Base-by-base conservation (phyloP, 2,888 invertebrate genomes). In the Serripes groenlandicus region DNA sequence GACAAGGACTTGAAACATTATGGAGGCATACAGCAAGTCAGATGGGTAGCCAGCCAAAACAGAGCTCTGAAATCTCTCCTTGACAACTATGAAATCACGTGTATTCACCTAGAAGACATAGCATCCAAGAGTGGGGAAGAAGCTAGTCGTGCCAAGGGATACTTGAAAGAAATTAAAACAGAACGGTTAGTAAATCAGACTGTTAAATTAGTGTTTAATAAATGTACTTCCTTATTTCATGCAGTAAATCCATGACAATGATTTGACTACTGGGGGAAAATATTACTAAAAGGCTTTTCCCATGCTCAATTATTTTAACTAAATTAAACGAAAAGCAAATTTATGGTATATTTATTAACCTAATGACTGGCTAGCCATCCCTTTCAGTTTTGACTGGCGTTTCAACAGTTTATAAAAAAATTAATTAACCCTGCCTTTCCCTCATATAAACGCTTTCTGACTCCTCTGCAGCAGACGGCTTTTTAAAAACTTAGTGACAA, bases 11-110 rank as follows among this genome's bases (percentile, higher is more conserved):
- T 54, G 11, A 30, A 70, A 28, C 21, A 70, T 30, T 15, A 54
- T 70, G 34, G 70, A 70, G n/a, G 49, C n/a, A 52, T 34, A 23
- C 70, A 70, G 30, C 70, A 70, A 54, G 70, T 70, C 28, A 11
- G 70, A 28, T 54, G 30, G 70, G 32, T 28, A n/a, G 70, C 52
- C 15, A 70, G 70, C 52, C 64, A 64, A 23, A 64, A 34, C n/a
- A 64, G 34, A 30, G 64, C 64, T 18, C 34, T 64, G 64, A 18
- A 64, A 34, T 32, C n/a, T n/a, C n/a, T n/a, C n/a, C 64, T 30
- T 18, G 64, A 64, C 42, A 54, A 21, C n/a, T 28, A 42, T 34
- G 32, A 75, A 64, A 30, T 52, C 18, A 68, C 68, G 18, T 28
- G 15, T 26, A 34, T 37, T 35, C 68, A 75, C 35, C 62, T 75